A percentile compares a stretch with the other conserved stretches of the same genome.
These are phyloP conservation scores for Cryptophagus acutangulus DNA, from an alignment of 2,888 invertebrate genomes.

Conservation along the genomic window DNA sequence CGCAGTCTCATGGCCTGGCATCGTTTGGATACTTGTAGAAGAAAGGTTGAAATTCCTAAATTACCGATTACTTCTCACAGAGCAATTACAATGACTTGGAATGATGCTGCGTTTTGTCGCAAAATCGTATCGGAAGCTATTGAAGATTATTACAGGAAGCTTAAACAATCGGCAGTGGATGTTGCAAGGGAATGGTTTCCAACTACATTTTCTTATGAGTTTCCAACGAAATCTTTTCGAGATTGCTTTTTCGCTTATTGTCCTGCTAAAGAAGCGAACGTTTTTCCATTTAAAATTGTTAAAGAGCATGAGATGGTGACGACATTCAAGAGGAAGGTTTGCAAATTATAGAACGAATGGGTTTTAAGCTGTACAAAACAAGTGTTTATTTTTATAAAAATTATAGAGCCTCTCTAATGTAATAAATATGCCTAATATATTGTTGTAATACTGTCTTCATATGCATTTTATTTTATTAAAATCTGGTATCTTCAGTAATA, in stretches of 20 bases:
- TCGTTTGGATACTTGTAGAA: constrained; percentile 30
- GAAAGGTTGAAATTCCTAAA: constrained; percentile 15
- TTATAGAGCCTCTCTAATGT: too few species aligned
- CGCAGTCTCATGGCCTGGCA: constrained; percentile 23
- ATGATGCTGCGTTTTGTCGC: constrained; percentile 26
- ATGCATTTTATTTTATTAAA: too few species aligned
- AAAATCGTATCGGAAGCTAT: constrained; percentile 20
- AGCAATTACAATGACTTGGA: constrained; percentile 33
- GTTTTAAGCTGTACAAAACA: too few species aligned
- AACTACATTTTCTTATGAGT: constrained; percentile 38
- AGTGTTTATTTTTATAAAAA: too few species aligned
- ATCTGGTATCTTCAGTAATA: too few species aligned
- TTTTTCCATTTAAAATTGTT: constrained; percentile 22
- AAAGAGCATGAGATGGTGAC: constrained; percentile 17
- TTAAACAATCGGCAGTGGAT: constrained; percentile 34
- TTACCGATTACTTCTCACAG: constrained; percentile 22
- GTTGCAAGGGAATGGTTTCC: constrained; percentile 42
- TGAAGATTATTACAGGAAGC: constrained; percentile 29
- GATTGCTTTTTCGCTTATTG: constrained; percentile 42
- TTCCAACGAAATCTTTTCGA: constrained; percentile 37
- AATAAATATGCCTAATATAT: too few species aligned
- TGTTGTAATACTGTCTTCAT: too few species aligned
- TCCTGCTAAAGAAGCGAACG: constrained; percentile 39
- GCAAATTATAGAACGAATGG: too few species aligned
- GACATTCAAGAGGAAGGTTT: neutral